Evolutionary conservation across 2,797 vertebrate genomes (phyloP), one percentile per base, ranked within the genome.

Genomic region (Rhadinocentrus ornatus): DNA sequence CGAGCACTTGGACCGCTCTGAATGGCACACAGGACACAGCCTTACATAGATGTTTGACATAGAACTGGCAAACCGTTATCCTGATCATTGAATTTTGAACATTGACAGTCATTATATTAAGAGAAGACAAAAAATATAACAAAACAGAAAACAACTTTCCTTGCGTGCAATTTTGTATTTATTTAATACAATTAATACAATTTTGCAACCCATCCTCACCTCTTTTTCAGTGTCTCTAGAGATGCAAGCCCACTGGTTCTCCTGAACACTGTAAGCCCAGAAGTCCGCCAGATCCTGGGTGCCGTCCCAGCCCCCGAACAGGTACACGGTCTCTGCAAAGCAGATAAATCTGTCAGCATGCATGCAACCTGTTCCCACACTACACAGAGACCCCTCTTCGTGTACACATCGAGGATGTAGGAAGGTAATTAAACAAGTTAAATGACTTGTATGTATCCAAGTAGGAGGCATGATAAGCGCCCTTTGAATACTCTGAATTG

Each of bases 261-360:
- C 97, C 84, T 96, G 96, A 82, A 99, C 98, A 4, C 97, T 98
- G 91, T 99, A 99, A 0, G 97, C 98, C 98, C 98, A 99, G 90
- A 99, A 99, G 90, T 99, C 97, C 39, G 98, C 97, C 86, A 99
- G 93, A 88, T 99, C 98, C 90, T 99, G 98, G 18, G 98, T 99
- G 77, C 98, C 98, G 71, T 99, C 98, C 98, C 98, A 99, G 89
- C 98, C 98, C 41, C 98, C 98, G 71, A 99, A 99, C 89, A 99
- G 93, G 94, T 99, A 99, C 34, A 99, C 97, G 0, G 96, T 99
- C 92, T 99, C 97, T 99, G 91, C 55, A 52, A 69, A 44, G 10
- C 16, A 62, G 22, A 63, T 20, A 65, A 0, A 31, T 1, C 0
- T 6, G 3, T 79, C 22, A 73, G 27, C 6, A 29, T 18, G 41